Conservation (phyloP, 2,888 invertebrate species). For the Punctoribates punctum region DNA sequence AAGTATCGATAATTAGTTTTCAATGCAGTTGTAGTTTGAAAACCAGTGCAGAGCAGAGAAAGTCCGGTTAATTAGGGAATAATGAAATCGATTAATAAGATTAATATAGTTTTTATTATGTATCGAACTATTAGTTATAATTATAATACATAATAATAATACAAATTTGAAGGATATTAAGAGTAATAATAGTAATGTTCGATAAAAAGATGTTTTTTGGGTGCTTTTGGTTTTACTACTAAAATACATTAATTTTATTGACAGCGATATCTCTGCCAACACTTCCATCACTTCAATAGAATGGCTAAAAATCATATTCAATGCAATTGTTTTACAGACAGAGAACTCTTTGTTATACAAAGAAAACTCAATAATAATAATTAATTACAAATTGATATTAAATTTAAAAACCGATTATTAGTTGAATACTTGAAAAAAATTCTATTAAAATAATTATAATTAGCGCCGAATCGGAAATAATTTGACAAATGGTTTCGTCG, state of each 20-base stretch:
- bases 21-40: no score
- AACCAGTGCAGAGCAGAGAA: no score
- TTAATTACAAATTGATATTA: neutral
- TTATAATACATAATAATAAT: constrained; percentile 16
- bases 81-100: no score
- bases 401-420: constrained; percentile 6
- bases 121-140: neutral
- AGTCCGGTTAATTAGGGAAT: neutral
- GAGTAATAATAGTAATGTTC: neutral
- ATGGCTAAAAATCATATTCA: neutral
- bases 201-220: neutral
- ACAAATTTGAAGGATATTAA: neutral
- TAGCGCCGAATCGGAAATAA: neutral
- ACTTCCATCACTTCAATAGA: neutral
- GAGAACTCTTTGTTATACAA: constrained; percentile 1
- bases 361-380: neutral
- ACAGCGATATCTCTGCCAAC: no score
- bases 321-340: neutral
- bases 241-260: constrained; percentile 12
- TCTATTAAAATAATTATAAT: constrained; percentile 18
- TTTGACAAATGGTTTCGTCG: neutral
- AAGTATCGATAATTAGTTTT: no score
- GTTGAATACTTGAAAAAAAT: neutral
- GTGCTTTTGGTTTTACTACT: constrained; percentile 21
- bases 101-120: constrained; percentile 16